Evolutionary conservation across 2,888 invertebrate species (phyloP), one percentile per base, ranked within the genome.

Genomic region (Eristalis pertinax): DNA sequence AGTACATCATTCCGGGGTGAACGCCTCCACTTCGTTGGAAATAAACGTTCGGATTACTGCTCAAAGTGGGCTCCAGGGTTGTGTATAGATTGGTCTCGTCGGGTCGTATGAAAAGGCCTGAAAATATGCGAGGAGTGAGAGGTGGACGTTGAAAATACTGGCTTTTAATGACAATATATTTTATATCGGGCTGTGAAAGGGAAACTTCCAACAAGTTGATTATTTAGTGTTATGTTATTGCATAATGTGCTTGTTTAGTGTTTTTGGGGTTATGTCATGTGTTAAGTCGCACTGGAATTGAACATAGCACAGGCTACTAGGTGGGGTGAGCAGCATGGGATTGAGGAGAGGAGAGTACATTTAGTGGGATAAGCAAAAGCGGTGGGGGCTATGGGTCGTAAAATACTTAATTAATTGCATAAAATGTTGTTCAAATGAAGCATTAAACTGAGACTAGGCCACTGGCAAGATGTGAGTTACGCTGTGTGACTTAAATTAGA

Each of bases 1-100:
- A 97, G 94, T 97, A 97, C 96, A 97, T 97, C 96, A 97, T 97
- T 93, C 97, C 97, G 90, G 97, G 97, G 94, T 97, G 97, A 90
- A 97, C 95, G 88, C 94, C 94, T 85, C 96, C 96, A 90, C 96
- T 95, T 91, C 97, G 95, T 93, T 97, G 97, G 94, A 97, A 97
- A 93, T 96, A 97, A 89, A 97, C 97, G 94, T 97, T 97, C 89
- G 97, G 97, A 94, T 97, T 97, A 93, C 96, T 96, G 93, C 97
- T 97, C 93, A 97, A 94, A 90, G 97, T 97, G 90, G 96, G 96
- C 93, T 97, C 96, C 92, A 96, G 94, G 90, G 97, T 97, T 91
- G 97, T 97, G 94, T 97, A 97, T 91, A 97, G 95, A 94, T 96
- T 96, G 91, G 96, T 96, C 92, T 97, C 97, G 92, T 97, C 97